Conservation (phyloP, 1,140 invertebrate genomes). For the Aphis gossypii region DNA sequence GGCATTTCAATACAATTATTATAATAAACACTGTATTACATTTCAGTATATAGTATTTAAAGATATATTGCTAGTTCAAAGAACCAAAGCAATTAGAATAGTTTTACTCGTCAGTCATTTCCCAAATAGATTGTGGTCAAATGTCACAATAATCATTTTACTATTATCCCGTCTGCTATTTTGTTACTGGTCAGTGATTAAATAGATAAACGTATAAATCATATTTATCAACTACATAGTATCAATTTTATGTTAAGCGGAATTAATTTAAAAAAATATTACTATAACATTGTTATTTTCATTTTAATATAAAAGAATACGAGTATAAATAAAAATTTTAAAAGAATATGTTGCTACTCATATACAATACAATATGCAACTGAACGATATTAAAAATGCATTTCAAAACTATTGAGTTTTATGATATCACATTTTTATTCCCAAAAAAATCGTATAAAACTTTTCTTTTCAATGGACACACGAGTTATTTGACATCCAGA, state of each 20-base stretch:
- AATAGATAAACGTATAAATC: slow-evolving; percentile 22
- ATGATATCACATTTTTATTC: neutral
- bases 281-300: neutral
- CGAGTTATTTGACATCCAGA: neutral
- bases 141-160: slow-evolving; percentile 32
- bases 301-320: neutral
- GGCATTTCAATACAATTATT: slow-evolving; percentile 14
- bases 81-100: neutral
- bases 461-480: neutral
- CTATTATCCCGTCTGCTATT: neutral
- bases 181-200: neutral
- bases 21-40: neutral
- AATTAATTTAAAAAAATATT: neutral
- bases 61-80: neutral
- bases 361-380: neutral
- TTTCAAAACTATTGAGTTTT: neutral
- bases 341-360: neutral
- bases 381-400: neutral
- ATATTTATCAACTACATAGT: neutral
- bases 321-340: neutral
- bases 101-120: neutral
- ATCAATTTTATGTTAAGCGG: neutral
- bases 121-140: slow-evolving; percentile 14
- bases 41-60: neutral
- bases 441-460: neutral